These are phyloP conservation scores for Dromaius novaehollandiae DNA, from an alignment of 2,113 vertebrate species.

Conservation along the genomic window DNA sequence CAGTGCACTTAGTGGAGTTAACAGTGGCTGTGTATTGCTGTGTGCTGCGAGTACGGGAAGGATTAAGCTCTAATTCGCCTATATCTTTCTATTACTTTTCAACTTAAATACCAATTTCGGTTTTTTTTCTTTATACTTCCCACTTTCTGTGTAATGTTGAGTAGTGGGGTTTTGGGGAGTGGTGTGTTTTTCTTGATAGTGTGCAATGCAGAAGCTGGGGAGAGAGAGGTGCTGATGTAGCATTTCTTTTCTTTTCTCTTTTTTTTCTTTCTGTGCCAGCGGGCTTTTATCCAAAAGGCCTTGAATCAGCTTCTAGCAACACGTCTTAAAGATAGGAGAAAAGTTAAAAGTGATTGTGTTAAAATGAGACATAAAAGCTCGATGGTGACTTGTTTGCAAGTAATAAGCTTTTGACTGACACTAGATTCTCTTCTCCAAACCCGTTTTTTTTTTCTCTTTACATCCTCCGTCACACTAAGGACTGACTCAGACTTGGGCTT, in stretches of 20 bases:
- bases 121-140: too few species aligned
- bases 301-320: neutral
- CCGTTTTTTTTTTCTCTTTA: neutral
- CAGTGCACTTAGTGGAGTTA: neutral
- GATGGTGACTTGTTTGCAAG: neutral
- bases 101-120: neutral
- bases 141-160: neutral
- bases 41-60: neutral
- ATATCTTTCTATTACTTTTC: neutral
- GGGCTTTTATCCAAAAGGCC: neutral
- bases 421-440: neutral
- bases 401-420: conserved; percentile 8
- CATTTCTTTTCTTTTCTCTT: neutral
- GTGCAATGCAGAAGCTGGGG: neutral
- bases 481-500: conserved; percentile 9
- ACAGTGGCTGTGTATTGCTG: neutral
- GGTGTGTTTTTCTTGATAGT: neutral
- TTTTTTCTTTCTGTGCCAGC: neutral
- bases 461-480: neutral
- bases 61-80: neutral
- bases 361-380: neutral
- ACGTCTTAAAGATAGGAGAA: neutral
- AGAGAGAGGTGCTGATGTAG: neutral
- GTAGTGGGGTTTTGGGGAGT: neutral
- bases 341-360: neutral